Evolutionary conservation across 92 coral and sea anemone species (phyloP), one percentile per base, ranked within the genome.

Genomic region (Ricordea florida): DNA sequence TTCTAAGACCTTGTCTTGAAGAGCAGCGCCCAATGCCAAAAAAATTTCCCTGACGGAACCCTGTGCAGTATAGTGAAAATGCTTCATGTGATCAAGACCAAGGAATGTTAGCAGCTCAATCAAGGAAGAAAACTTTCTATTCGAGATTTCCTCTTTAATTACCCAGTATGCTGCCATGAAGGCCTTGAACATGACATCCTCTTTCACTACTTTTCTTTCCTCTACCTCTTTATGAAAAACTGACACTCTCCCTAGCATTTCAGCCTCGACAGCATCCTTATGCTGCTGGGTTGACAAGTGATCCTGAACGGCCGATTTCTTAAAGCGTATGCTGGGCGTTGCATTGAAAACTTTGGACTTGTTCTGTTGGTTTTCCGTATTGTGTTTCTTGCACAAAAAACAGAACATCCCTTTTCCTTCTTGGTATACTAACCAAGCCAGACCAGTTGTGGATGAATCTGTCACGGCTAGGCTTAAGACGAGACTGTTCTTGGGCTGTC

Each of bases 61-160:
- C 22, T 30, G 72, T 24, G 83, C 50, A 44, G 44, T 29, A 50
- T 82, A 67, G 26, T 49, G 76, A 48, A 83, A 83, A 74, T 64
- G 81, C 69, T 83, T 66, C 79, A 83, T 74, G 18, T 75, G 44
- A 65, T 62, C 57, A 0, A 75, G 27, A 17, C 88, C 88, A 62
- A 73, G 59, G 23, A 63, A 43, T 32, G 21, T 72, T 8, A 72
- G 53, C 29, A 72, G 43, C 6, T 72, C 57, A n/a, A 56, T 17
- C 16, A 56, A 46, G 27, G 80, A 75, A 42, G 31, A 47, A 62
- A 62, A 75, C 42, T 75, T 75, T 14, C 52, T 53, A n/a, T 75
- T 62, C 10, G 81, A 29, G 49, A 75, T 18, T 36, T 62, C 81
- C 51, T 75, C 73, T 64, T 74, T 74, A 28, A 61, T 46, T 37